Evolutionary conservation across 2,113 vertebrate genomes (phyloP), one percentile per base, ranked within the genome.

Genomic region (Sinocyclocheilus rhinocerous): DNA sequence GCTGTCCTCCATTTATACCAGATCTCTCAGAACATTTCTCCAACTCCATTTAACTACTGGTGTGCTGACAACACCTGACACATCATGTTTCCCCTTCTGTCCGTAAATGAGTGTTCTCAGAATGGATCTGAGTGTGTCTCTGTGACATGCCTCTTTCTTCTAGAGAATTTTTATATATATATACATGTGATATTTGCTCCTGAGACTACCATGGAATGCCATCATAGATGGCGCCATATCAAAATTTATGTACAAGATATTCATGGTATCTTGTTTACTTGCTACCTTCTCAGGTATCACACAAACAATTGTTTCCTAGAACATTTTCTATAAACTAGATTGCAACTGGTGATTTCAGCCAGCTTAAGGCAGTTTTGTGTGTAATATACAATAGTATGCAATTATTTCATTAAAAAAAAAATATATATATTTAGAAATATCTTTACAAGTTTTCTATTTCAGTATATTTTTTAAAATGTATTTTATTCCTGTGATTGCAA

Each of bases 1-100:
- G 42, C 45, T 82, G 63, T 48, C 70, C 11, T 33, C 45, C 18
- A 82, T 70, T 82, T 82, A 52, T 65, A 65, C 77, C 12, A 42
- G 55, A 61, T 80, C 20, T 59, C 55, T 81, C 4, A 48, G n/a
- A 81, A 81, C 12, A 45, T 63, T 45, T 42, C 36, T 42, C 2
- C 22, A 81, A 26, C 29, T 33, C 29, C 29, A 33, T 33, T 33
- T 33, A 33, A 20, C 22, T 6, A 61, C 42, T 24, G 72, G 42
- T 48, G 52, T 59, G 76, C 76, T 80, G 52, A 78, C 16, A 22
- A 36, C 10, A 13, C 10, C 22, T 59, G 36, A 77, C 24, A 33
- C 16, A 29, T 18, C 75, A 59, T 48, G 42, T 18, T 29, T 1
- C 26, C 26, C 75, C 33, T 61, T 24, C 20, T 42, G 6, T 42